Evolutionary conservation across 2,888 invertebrate genomes (phyloP).

Genomic region (Epirrhoe tristata): DNA sequence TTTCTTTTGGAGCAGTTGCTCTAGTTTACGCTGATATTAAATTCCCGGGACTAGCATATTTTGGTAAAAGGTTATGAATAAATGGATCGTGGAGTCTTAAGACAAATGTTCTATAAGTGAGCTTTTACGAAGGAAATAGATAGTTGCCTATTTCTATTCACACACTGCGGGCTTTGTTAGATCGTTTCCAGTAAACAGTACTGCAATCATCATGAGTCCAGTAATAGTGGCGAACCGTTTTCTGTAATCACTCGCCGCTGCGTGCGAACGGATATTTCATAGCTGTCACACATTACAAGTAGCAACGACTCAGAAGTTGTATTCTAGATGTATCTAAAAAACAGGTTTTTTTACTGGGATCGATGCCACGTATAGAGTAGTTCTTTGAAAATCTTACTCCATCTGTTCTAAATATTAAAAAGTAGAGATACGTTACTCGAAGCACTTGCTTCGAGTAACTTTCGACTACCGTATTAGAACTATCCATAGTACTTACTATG

Average conservation of each 20-base stretch:
- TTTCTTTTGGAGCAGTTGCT: neutral
- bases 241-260: conserved; percentile 58
- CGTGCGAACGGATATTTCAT: conserved; percentile 67
- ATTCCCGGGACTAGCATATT: neutral
- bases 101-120: neutral
- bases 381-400: neutral
- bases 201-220: conserved; percentile 40
- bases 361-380: neutral
- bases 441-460: no score
- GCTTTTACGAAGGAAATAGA: conserved; percentile 12
- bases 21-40: neutral
- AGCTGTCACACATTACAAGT: conserved; percentile 58
- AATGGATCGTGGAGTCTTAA: neutral
- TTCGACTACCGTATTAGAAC: no score
- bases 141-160: conserved; percentile 15
- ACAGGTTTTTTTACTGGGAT: neutral
- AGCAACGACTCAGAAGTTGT: neutral
- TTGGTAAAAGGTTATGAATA: neutral
- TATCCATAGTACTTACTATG: no score
- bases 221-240: conserved; percentile 45
- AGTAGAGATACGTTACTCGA: neutral
- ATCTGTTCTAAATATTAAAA: neutral
- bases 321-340: neutral
- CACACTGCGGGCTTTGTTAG: conserved; percentile 6
- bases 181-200: conserved; percentile 34